Evolutionary conservation across 1,140 invertebrate species (phyloP).

Genomic region (Magallana angulata): DNA sequence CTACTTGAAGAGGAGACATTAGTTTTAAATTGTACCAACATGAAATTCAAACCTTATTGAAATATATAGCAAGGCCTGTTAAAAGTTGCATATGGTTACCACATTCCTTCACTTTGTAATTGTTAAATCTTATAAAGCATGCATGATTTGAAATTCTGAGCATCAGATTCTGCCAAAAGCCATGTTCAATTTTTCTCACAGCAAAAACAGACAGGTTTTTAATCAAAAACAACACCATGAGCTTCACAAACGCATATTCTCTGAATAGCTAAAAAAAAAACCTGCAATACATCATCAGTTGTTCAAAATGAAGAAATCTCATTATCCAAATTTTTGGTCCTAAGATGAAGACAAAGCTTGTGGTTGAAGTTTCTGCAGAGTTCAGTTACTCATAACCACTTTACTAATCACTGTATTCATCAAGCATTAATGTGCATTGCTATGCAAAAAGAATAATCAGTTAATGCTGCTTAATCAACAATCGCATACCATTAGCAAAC

Average conservation of each 20-base stretch:
- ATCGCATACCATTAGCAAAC: no score
- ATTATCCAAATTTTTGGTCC: no score
- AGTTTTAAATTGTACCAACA: neutral
- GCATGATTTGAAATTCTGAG: neutral
- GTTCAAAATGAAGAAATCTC: neutral
- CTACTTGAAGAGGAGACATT: no score
- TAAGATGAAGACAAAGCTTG: no score
- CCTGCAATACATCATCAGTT: neutral
- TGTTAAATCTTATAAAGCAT: neutral
- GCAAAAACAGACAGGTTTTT: neutral
- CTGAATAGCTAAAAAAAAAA: neutral
- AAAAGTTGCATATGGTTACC: neutral
- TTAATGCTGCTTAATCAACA: no score
- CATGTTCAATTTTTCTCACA: neutral
- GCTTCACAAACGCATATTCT: slow-evolving; percentile 12
- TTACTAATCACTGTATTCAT: no score
- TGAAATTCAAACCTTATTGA: neutral
- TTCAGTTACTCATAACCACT: no score
- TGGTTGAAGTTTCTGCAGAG: no score
- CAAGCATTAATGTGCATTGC: no score
- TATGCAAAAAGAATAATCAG: no score
- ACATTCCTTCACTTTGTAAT: neutral
- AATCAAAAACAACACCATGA: neutral
- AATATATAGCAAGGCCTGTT: neutral
- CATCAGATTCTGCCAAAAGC: neutral